Evolutionary conservation across 2,888 invertebrate species (phyloP), one percentile per base, ranked within the genome.

Genomic region (Endomychus coccineus): DNA sequence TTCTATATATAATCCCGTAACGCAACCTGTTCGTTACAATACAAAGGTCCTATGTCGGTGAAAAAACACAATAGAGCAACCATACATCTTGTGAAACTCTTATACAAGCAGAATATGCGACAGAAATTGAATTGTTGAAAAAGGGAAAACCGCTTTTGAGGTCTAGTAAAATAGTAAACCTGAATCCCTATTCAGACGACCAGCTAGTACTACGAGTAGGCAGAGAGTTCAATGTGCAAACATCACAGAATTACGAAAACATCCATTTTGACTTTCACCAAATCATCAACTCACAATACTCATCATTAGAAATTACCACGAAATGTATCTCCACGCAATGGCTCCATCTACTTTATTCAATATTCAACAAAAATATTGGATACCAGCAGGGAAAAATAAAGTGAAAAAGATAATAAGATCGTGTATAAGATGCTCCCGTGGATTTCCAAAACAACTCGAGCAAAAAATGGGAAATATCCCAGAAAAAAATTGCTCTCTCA

Each of bases 391-490:
- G n/a, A 29, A 15, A 16, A 7, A 12, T 5, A 6, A 15, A 12
- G 29, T 15, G 7, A 29, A 15, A 10, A 16, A 11, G 10, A 7
- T n/a, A 5, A 10, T 29, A 16, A 6, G 16, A 6, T 6, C 7
- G 6, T 9, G 29, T 15, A 10, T 15, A 9, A 5, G 16, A 29
- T 9, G 29, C 11, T 12, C 11, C n/a, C 7, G 10, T 15, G 13
- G 7, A 15, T 6, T 6, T 16, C 29, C 15, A 15, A 9, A n/a
- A 15, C 5, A 6, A 15, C 5, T 29, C 10, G 7, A 6, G 7
- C 29, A 15, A 5, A 9, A 9, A 15, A 29, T 29, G 29, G 29
- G 29, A 6, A 16, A 29, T 11, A 7, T 29, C 7, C 29, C 29
- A 6, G 9, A 6, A 16, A 6, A 11, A 9, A 11, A 15, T 6